Evolutionary conservation across 1,140 invertebrate species (phyloP), one percentile per base, ranked within the genome.

Genomic region (Lepidurus couesii): DNA sequence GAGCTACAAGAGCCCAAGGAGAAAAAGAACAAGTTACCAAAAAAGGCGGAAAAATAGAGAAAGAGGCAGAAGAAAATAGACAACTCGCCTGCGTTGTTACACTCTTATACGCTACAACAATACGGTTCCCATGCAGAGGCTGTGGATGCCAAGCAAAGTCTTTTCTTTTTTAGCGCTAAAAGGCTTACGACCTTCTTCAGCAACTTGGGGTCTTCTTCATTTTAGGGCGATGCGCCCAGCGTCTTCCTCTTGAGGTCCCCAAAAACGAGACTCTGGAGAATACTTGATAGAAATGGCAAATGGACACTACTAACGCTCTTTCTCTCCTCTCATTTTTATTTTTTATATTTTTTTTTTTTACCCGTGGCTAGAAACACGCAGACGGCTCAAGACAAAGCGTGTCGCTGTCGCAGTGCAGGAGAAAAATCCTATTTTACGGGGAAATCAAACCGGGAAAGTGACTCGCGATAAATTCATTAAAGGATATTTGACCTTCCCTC

Each of bases 231-330:
- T 65, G 53, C n/a, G 21, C 7, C 16, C 6, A 65, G 21, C 8
- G 53, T 65, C 34, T 34, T 34, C 34, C 34, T 34, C 34, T 34
- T 65, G 53, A 21, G 53, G 21, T n/a, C 9, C 53, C 21, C 21
- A 65, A 21, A 13, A 65, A 65, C 53, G 53, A 65, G 53, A 21
- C 53, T 65, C 53, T 21, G 53, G 53, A 65, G 53, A 65, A 65
- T 65, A 65, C 53, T 65, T 65, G 53, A 65, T 65, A 65, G 53
- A 65, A 65, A 65, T 65, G 53, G 53, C 53, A 65, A 65, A 65
- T 65, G 53, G 53, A 13, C 53, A 9, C 53, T 65, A 16, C 53
- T 65, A 65, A 65, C 53, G 53, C 53, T 65, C 53, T 65, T 65
- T 21, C 16, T 65, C 16, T 13, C 34, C 34, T 34, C 26, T 34